phyloP scores from a whole-genome alignment of 1,140 invertebrate species.

The Lepidurus packardi region DNA sequence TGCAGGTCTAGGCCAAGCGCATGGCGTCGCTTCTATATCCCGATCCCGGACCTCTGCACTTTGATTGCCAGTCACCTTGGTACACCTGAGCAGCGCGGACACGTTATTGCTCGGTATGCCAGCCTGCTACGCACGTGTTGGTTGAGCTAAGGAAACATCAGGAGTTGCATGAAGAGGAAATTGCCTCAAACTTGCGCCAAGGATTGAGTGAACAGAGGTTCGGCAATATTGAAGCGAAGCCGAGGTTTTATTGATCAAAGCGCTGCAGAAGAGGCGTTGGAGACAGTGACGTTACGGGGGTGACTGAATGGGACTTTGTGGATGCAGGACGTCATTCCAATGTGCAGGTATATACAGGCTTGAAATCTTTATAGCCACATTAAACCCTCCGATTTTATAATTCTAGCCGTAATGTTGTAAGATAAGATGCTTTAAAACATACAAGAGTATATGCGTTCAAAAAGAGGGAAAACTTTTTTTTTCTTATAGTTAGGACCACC shows the following conservation, averaged over 20 bases:
- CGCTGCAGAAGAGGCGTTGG: no score
- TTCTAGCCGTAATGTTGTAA: neutral
- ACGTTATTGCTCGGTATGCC: slow-evolving; percentile 17
- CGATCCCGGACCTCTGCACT: slow-evolving; percentile 1
- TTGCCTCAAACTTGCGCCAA: no score
- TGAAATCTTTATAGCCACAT: neutral
- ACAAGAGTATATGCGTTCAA: no score
- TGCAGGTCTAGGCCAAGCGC: neutral
- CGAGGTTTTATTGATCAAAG: no score
- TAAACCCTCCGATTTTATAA: neutral
- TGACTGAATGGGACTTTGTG: slow-evolving; percentile 12
- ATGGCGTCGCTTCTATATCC: neutral
- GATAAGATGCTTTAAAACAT: neutral
- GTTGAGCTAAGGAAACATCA: neutral
- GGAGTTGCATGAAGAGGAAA: no score
- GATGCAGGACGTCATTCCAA: neutral
- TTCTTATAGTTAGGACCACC: no score
- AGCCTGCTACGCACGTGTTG: neutral
- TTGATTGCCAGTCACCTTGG: slow-evolving; percentile 21
- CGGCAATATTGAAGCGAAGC: no score
- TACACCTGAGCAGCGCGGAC: slow-evolving; percentile 13
- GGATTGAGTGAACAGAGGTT: no score
- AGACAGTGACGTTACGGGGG: neutral
- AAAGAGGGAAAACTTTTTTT: no score
- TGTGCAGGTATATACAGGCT: neutral